Conservation (phyloP, 2,797 vertebrate genomes). For the Chaetodon trifasciatus region DNA sequence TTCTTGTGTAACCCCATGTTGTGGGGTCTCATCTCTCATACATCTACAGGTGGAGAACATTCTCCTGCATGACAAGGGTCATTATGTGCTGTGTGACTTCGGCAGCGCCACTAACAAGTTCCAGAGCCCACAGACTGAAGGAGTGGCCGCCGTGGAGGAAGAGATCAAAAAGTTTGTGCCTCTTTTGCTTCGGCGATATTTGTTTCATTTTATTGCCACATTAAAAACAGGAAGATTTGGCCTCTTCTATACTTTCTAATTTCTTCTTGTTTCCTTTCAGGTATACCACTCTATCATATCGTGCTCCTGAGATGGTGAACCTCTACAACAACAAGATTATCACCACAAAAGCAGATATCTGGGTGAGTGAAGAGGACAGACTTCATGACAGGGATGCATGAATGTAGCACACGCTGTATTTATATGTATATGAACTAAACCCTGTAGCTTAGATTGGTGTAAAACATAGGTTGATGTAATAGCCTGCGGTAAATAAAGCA, state of each 20-base stretch:
- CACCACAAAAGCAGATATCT: constrained; percentile 97
- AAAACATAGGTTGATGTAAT: background rate
- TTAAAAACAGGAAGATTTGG: background rate
- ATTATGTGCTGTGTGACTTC: constrained; percentile 98
- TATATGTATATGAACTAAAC: constrained; percentile 1
- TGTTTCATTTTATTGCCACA: background rate
- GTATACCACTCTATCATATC: constrained; percentile 97
- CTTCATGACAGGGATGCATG: background rate
- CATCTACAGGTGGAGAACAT: constrained; percentile 95
- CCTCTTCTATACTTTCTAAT: background rate
- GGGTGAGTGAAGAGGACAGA: constrained; percentile 88
- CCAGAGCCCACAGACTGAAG: constrained; percentile 95
- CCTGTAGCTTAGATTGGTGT: background rate
- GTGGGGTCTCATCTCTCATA: constrained; percentile 9
- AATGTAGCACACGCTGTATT: background rate
- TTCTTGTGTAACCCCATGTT: background rate
- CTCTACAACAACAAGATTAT: constrained; percentile 97
- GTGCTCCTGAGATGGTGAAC: constrained; percentile 99
- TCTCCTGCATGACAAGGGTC: constrained; percentile 95
- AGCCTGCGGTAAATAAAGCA: background rate
- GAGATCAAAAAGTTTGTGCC: constrained; percentile 97
- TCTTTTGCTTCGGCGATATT: constrained; percentile 8
- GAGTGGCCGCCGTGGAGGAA: constrained; percentile 94
- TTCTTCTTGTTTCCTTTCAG: constrained; percentile 78
- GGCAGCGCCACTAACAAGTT: constrained; percentile 97